These are phyloP conservation scores for Atopsyche davidsoni DNA, from an alignment of 1,140 invertebrate species.

Conservation along the genomic window DNA sequence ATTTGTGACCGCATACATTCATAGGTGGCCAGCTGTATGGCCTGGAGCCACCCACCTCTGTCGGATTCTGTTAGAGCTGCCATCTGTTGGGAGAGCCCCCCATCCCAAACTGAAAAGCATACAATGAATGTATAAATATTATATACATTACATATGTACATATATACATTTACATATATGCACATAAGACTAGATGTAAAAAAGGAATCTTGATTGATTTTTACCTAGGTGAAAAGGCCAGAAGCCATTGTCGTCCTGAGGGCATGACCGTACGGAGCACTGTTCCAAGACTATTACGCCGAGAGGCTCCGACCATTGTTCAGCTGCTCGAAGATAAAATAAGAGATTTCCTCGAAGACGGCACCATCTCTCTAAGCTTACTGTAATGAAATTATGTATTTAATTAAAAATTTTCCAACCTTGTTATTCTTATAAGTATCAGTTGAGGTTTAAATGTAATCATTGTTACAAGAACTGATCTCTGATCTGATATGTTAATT, in stretches of 20 bases:
- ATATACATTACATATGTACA: slow-evolving; percentile 4
- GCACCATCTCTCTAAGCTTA: slow-evolving; percentile 81
- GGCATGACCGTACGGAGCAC: slow-evolving; percentile 54
- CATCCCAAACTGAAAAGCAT: slow-evolving; percentile 67
- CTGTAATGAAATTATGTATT: slow-evolving; percentile 46
- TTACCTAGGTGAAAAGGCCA: slow-evolving; percentile 67
- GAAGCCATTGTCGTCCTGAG: slow-evolving; percentile 49
- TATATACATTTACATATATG: not conserved
- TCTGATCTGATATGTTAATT: too few species aligned
- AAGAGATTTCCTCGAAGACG: slow-evolving; percentile 85
- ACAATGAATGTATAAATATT: slow-evolving; percentile 12
- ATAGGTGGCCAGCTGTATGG: slow-evolving; percentile 79
- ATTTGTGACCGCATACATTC: slow-evolving; percentile 74
- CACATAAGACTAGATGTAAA: not conserved
- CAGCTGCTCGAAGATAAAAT: slow-evolving; percentile 89
- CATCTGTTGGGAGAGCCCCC: slow-evolving; percentile 72
- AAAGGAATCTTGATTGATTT: too few species aligned
- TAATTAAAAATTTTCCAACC: too few species aligned
- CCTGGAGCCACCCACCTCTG: slow-evolving; percentile 79
- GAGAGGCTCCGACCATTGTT: slow-evolving; percentile 80
- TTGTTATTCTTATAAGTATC: not conserved
- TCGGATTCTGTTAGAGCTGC: slow-evolving; percentile 74
- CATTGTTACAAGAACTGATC: too few species aligned
- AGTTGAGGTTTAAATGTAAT: not conserved
- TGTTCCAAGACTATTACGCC: slow-evolving; percentile 85